These are phyloP conservation scores for Phoebastria nigripes DNA, from an alignment of 2,797 vertebrate genomes.

Conservation along the genomic window DNA sequence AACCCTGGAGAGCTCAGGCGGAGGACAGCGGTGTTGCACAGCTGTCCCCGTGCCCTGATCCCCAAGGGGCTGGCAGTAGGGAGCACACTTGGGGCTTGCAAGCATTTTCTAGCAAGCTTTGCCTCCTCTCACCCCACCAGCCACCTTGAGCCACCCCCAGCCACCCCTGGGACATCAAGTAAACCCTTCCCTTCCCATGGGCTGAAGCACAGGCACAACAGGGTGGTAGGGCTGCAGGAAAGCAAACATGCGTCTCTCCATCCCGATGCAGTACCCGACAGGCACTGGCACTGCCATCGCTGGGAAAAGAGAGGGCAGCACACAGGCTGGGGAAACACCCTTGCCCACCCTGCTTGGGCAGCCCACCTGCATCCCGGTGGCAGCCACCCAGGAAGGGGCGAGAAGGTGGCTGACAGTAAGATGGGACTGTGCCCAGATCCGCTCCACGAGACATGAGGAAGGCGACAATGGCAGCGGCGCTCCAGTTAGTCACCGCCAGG, in stretches of 20 bases:
- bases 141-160: not conserved
- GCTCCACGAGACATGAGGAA: not conserved
- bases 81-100: not conserved
- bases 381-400: accelerated
- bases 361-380: accelerated
- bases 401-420: not conserved
- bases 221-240: not conserved
- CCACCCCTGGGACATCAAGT: not conserved
- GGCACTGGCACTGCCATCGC: accelerated
- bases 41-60: accelerated
- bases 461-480: not conserved
- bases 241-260: accelerated
- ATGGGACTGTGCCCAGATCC: not conserved
- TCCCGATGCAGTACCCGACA: accelerated
- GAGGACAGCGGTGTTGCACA: accelerated
- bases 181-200: not conserved
- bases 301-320: not conserved
- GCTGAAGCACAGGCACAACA: accelerated
- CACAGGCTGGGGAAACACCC: not conserved
- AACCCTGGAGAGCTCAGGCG: not conserved
- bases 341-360: not conserved
- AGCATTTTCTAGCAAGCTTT: not conserved
- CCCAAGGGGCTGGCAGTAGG: accelerated
- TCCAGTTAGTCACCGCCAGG: not conserved
- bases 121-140: not conserved